phyloP scores from a whole-genome alignment of 2,797 vertebrate genomes.

The Esox lucius region DNA sequence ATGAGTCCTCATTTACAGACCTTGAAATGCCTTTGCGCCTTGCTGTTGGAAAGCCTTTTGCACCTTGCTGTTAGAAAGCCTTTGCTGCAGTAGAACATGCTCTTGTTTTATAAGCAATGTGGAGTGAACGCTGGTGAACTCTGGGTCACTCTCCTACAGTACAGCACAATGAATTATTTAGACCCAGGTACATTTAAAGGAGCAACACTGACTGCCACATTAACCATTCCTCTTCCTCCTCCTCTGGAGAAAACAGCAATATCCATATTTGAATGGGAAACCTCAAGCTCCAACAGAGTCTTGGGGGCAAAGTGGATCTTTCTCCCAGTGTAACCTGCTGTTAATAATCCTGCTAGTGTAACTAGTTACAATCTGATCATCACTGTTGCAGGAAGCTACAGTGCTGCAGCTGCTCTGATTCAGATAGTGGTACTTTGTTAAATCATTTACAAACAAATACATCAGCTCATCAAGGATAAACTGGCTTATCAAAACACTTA shows the following conservation, averaged over 20 bases:
- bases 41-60: constrained; percentile 21
- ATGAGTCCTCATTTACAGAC: constrained; percentile 46
- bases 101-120: constrained; percentile 46
- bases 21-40: constrained; percentile 46
- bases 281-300: constrained; percentile 4
- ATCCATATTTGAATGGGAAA: constrained; percentile 9
- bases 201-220: constrained; percentile 27
- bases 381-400: background rate
- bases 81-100: constrained; percentile 39
- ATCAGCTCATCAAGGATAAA: constrained; percentile 4
- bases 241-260: constrained; percentile 11
- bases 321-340: constrained; percentile 15
- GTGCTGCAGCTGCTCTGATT: background rate
- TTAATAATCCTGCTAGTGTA: constrained; percentile 4
- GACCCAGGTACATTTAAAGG: constrained; percentile 32
- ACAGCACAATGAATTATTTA: constrained; percentile 54
- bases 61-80: constrained; percentile 23
- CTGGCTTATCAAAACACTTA: constrained; percentile 27
- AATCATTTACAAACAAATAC: constrained; percentile 3
- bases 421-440: background rate
- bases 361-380: background rate
- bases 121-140: constrained; percentile 32
- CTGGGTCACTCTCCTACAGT: constrained; percentile 31
- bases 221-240: constrained; percentile 13
- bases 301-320: constrained; percentile 6